Base-by-base conservation (phyloP, 2,797 vertebrate genomes). In the Podarcis siculus region DNA sequence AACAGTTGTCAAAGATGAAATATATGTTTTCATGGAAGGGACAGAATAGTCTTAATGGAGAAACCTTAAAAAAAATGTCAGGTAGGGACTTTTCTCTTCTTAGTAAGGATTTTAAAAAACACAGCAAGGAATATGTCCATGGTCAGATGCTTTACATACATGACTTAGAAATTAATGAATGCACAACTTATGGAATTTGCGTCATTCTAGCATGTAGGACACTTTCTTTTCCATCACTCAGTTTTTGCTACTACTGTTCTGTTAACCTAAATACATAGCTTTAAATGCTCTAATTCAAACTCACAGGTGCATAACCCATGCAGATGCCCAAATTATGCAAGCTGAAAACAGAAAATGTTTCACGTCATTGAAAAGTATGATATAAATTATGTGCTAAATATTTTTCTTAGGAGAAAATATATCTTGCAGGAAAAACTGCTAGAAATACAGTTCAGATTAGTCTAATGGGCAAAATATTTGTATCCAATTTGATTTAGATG, bases 401-500 rank as follows among this genome's bases (percentile, higher is more conserved):
- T 85, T 93, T 82, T 82, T 86, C 42, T 23, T 49, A 75, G 21
- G n/a, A 55, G 21, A 83, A 92, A 61, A 80, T 91, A 55, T 87
- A 87, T 90, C 17, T 89, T 10, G 1, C 69, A 83, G 87, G 49
- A 92, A 92, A 91, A 86, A 58, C 10, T 91, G 87, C 55, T 32
- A 90, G 75, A 67, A 58, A 58, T 90, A 90, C 86, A 87, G 75
- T 81, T 90, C 81, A 82, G 90, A 91, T 87, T 85, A 90, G 79
- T 89, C 93, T 87, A 91, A 91, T 79, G 37, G 58, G 58, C 80
- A 94, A 91, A 91, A 90, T 90, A 92, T 89, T 92, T 92, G 76
- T 49, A 90, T 91, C 91, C 89, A 83, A 81, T 93, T 94, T 93
- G 86, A 91, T 92, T 89, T 88, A 92, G 80, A 90, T 10, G 67